Evolutionary conservation across 1,140 invertebrate genomes (phyloP).

Genomic region (Drosophila jambulina): DNA sequence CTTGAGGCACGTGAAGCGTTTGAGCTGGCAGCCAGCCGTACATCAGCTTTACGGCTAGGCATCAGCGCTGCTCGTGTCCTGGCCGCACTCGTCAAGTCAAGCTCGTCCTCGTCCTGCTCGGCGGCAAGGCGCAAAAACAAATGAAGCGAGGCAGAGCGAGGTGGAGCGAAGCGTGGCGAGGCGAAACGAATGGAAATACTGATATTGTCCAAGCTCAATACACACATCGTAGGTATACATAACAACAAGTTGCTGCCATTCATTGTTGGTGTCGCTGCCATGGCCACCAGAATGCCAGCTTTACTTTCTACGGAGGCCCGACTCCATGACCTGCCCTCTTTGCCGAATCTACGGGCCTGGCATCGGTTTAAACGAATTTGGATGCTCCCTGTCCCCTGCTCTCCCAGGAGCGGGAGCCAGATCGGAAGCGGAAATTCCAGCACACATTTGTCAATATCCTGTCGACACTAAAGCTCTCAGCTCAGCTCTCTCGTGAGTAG

Average conservation of each 20-base stretch:
- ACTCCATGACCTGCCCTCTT: conserved; percentile 47
- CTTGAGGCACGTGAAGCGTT: conserved; percentile 77
- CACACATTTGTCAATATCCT: conserved; percentile 59
- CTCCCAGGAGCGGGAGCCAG: not conserved
- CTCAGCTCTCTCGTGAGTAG: conserved; percentile 5
- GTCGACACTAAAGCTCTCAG: conserved; percentile 41
- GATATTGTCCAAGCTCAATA: conserved; percentile 42
- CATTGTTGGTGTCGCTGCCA: conserved; percentile 42
- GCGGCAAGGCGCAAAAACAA: conserved; percentile 50
- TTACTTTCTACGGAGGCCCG: conserved; percentile 41
- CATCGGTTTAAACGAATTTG: conserved; percentile 25
- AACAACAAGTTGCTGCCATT: conserved; percentile 58
- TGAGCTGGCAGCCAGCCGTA: conserved; percentile 69
- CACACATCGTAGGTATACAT: conserved; percentile 45
- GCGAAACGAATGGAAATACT: conserved; percentile 43
- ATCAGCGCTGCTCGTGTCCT: conserved; percentile 46
- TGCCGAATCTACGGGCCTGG: conserved; percentile 27
- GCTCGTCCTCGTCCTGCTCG: conserved; percentile 51
- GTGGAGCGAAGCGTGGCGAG: conserved; percentile 27
- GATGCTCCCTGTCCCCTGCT: not conserved
- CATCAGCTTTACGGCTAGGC: conserved; percentile 73
- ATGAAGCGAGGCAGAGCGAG: conserved; percentile 50
- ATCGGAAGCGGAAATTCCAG: conserved; percentile 29
- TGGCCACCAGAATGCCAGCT: conserved; percentile 39
- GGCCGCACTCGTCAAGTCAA: conserved; percentile 52